phyloP scores from a whole-genome alignment of 2,888 invertebrate species.

The Cephus nigrinus region DNA sequence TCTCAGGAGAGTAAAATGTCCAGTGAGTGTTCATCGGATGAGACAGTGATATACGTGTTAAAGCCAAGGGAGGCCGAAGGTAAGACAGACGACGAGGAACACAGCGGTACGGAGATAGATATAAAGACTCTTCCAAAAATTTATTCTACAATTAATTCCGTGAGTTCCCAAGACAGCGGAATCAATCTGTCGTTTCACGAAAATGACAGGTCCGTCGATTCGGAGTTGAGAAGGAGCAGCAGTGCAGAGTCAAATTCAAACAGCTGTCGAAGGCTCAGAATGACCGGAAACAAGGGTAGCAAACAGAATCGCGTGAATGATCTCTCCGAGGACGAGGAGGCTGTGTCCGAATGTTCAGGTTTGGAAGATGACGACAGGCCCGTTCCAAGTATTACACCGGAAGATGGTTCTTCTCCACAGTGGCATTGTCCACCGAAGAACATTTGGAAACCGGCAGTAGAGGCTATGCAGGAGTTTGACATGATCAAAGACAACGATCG shows the following conservation, averaged over 20 bases:
- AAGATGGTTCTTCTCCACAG: slow-evolving; percentile 50
- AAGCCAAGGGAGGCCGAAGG: slow-evolving; percentile 43
- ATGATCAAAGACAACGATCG: slow-evolving; percentile 88
- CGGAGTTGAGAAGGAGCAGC: slow-evolving; percentile 42
- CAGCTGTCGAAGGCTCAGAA: slow-evolving; percentile 42
- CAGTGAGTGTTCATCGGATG: slow-evolving; percentile 65
- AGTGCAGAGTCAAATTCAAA: slow-evolving; percentile 59
- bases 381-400: slow-evolving; percentile 40
- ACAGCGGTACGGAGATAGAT: slow-evolving; percentile 66
- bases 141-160: slow-evolving; percentile 76
- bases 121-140: slow-evolving; percentile 70
- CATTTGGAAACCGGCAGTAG: slow-evolving; percentile 84
- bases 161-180: slow-evolving; percentile 83
- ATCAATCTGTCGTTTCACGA: slow-evolving; percentile 81
- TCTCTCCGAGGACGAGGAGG: slow-evolving; percentile 58
- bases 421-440: slow-evolving; percentile 85
- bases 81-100: slow-evolving; percentile 70
- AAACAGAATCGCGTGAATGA: slow-evolving; percentile 37
- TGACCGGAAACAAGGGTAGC: background rate
- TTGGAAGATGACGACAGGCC: slow-evolving; percentile 41
- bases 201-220: slow-evolving; percentile 70
- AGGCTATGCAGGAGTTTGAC: slow-evolving; percentile 83
- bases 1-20: slow-evolving; percentile 62
- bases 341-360: slow-evolving; percentile 28
- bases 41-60: slow-evolving; percentile 65